Base-by-base conservation (phyloP, 2,888 invertebrate species). In the Lapara coniferarum region DNA sequence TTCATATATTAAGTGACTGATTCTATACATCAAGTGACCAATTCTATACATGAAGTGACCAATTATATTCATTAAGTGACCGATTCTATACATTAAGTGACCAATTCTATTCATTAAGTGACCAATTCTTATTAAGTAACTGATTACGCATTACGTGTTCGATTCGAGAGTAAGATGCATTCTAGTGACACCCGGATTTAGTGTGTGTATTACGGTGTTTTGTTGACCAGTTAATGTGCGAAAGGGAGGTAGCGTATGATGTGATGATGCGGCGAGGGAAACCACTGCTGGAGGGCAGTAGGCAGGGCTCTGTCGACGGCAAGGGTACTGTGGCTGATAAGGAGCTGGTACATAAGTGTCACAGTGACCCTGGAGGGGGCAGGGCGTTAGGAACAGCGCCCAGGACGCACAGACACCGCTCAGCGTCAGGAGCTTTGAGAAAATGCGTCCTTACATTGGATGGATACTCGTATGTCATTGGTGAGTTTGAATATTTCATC, bases 381-480 rank as follows among this genome's bases (percentile, higher is more conserved):
- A 82, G 91, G 73, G 92, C 93, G 51, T 75, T 91, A 73, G 92
- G 89, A 70, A 87, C 89, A 57, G 85, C 84, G 66, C 90, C 91
- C 4, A 86, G 92, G 75, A 82, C 88, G 66, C 83, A 86, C 63
- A 87, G 94, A 69, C 92, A 92, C 81, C 87, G 91, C 75, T 91
- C 92, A 46, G 87, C 94, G 70, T 95, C 95, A 74, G 91, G 95
- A 80, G 95, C 95, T 72, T 95, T 96, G 37, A 95, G 96, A 84
- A 96, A 96, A 91, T 97, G 97, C 93, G 96, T 97, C 74, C 95
- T 97, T 76, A 97, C 97, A 66, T 94, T 97, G 77, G 97, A 97
- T 88, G 97, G 97, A 81, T 97, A 97, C 93, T 97, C 96, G 75
- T 97, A 97, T 91, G 97, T 97, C 80, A 97, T 97, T 94, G 97